Evolutionary conservation across 2,797 vertebrate species (phyloP).

Genomic region (Chromobotia macracanthus): DNA sequence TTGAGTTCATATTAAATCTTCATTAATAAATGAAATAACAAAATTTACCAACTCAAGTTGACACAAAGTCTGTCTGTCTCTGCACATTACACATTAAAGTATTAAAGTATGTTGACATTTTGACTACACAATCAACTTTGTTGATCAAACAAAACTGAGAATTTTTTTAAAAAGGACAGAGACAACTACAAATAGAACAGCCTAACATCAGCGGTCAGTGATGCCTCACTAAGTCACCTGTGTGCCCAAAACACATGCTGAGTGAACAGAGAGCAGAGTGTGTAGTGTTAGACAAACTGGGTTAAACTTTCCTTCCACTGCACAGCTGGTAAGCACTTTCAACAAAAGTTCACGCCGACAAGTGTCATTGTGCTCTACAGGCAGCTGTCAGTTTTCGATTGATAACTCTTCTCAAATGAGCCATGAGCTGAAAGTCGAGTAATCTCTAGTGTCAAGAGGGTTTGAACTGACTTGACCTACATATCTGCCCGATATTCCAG

Average conservation of each 20-base stretch:
- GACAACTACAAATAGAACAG: neutral
- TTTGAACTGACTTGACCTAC: conserved; percentile 65
- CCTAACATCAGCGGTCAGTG: neutral
- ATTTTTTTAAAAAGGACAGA: too few species aligned
- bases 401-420: conserved; percentile 70
- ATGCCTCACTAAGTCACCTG: neutral
- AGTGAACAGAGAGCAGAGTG: neutral
- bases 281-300: conserved; percentile 5
- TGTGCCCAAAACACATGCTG: neutral
- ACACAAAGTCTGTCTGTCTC: too few species aligned
- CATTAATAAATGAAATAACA: too few species aligned
- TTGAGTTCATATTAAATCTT: too few species aligned
- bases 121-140: too few species aligned
- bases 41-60: too few species aligned
- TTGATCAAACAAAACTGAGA: too few species aligned
- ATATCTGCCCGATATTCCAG: conserved; percentile 62
- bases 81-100: too few species aligned
- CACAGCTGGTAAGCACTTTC: conserved; percentile 3
- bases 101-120: too few species aligned
- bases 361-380: conserved; percentile 31
- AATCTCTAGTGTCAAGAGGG: conserved; percentile 49
- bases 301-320: neutral
- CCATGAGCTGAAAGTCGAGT: conserved; percentile 20
- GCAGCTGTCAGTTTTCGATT: conserved; percentile 70
- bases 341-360: conserved; percentile 15